A percentile compares a stretch with the other conserved stretches of the same genome.
Conservation (phyloP, 2,888 invertebrate species). For the Cenopis cana region DNA sequence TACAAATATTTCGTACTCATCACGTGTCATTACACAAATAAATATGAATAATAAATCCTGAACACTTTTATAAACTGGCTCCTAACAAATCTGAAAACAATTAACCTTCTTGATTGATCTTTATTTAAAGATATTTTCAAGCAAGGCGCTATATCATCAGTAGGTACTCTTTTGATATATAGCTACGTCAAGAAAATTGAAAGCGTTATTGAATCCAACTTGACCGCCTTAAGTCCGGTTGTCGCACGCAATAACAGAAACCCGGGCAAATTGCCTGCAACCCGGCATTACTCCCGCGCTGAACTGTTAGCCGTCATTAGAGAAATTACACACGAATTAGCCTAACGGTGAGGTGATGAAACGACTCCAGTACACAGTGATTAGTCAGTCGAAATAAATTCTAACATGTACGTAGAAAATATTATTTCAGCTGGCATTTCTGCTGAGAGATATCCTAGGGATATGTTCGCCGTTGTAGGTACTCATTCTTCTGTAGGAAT, state of each 20-base stretch:
- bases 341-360: constrained; percentile 56
- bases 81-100: not conserved
- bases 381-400: constrained; percentile 40
- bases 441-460: not conserved
- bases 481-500: not conserved
- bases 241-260: constrained; percentile 48
- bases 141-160: not conserved
- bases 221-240: constrained; percentile 43
- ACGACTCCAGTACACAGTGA: constrained; percentile 49
- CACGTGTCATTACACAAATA: no score
- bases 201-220: constrained; percentile 35
- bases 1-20: no score
- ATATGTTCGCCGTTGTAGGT: not conserved
- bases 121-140: not conserved
- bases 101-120: not conserved
- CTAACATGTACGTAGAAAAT: not conserved
- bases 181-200: constrained; percentile 8
- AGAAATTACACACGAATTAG: constrained; percentile 59
- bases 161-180: constrained; percentile 2
- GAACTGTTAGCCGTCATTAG: constrained; percentile 61
- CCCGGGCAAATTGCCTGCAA: constrained; percentile 46
- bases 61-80: no score
- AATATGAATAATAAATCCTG: no score
- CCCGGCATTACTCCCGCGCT: constrained; percentile 48
- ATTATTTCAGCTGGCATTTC: not conserved